Conservation (phyloP, 2,113 vertebrate species). For the Corythornis cristatus region DNA sequence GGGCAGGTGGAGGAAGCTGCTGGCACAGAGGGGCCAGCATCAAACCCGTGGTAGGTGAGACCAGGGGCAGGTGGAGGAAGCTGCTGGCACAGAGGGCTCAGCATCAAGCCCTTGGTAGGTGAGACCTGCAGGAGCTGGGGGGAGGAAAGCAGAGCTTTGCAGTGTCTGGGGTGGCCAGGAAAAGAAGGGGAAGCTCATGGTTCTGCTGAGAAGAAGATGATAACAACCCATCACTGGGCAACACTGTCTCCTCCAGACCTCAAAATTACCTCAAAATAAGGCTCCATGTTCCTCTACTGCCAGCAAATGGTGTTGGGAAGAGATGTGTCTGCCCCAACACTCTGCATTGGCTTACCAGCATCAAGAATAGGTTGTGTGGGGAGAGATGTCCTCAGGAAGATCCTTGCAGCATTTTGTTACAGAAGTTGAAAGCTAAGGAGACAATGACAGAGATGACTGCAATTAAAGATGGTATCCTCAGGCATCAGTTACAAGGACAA, state of each 20-base stretch:
- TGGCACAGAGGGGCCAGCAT: background rate
- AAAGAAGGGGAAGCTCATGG: background rate
- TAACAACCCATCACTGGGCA: background rate
- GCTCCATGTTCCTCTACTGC: background rate
- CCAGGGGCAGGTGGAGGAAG: background rate
- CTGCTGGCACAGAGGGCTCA: accelerated
- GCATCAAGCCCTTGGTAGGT: background rate
- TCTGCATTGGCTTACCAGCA: background rate
- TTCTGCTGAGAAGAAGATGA: background rate
- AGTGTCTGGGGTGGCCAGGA: background rate
- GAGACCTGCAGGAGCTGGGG: background rate
- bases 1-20: background rate
- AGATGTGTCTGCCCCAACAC: background rate
- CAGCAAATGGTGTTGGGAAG: background rate
- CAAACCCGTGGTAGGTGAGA: background rate
- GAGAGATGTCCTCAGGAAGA: slow-evolving; percentile 4
- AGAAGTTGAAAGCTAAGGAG: slow-evolving; percentile 22
- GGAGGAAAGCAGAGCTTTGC: background rate
- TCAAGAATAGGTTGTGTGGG: background rate
- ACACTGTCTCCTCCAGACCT: background rate
- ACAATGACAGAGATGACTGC: background rate
- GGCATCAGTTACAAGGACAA: slow-evolving; percentile 20
- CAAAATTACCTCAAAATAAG: accelerated
- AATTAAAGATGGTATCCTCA: slow-evolving; percentile 54
- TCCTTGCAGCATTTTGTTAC: background rate